Evolutionary conservation across 2,797 vertebrate species (phyloP).

Genomic region (Labroides dimidiatus): DNA sequence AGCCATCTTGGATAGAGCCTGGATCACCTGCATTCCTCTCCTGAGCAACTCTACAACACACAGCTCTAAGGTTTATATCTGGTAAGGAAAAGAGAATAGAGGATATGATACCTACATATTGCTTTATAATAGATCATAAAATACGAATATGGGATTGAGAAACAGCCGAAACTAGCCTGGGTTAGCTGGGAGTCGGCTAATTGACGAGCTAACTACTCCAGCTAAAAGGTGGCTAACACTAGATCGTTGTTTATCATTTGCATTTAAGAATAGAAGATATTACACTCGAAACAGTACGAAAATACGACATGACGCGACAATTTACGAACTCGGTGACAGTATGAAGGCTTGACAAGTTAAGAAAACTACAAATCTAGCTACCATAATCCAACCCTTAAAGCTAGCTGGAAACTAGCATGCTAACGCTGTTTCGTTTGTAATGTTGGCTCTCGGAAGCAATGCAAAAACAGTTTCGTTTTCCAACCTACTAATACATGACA

Average conservation of each 20-base stretch:
- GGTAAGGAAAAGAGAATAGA: slow-evolving; percentile 64
- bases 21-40: slow-evolving; percentile 81
- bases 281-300: rapidly evolving
- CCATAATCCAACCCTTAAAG: slow-evolving; percentile 32
- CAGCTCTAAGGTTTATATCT: slow-evolving; percentile 54
- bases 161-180: slow-evolving; percentile 26
- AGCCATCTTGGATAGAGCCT: slow-evolving; percentile 91
- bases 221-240: slow-evolving; percentile 44
- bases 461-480: not conserved
- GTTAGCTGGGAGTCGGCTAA: slow-evolving; percentile 56
- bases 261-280: not conserved
- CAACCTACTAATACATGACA: too few relatives aligned
- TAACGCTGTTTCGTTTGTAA: slow-evolving; percentile 48
- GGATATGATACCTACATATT: not conserved
- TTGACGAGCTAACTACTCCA: slow-evolving; percentile 61
- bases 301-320: rapidly evolving
- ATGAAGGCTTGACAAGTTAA: slow-evolving; percentile 7
- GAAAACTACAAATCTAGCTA: slow-evolving; percentile 6
- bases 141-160: not conserved
- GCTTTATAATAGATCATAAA: not conserved
- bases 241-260: slow-evolving; percentile 7
- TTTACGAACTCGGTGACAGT: rapidly evolving
- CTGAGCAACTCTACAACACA: slow-evolving; percentile 66
- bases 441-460: slow-evolving; percentile 25
- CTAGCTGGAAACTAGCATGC: slow-evolving; percentile 43